These are phyloP conservation scores for Entelurus aequoreus DNA, from an alignment of 2,113 vertebrate genomes.

Conservation along the genomic window DNA sequence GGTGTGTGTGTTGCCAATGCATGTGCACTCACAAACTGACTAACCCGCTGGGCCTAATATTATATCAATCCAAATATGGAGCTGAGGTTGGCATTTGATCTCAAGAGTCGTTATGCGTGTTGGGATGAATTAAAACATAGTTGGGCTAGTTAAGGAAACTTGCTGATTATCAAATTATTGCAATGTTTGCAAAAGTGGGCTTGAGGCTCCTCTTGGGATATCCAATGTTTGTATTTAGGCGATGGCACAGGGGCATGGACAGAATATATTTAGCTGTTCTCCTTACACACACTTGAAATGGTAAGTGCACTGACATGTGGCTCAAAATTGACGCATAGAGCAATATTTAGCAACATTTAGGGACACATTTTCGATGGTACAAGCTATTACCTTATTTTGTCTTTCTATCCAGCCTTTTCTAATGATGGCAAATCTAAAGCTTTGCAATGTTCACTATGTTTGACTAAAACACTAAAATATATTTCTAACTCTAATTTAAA, in stretches of 20 bases:
- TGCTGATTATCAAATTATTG: constrained; percentile 7
- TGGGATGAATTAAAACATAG: constrained; percentile 14
- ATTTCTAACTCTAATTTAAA: no score
- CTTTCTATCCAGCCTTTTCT: no score
- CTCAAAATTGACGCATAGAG: constrained; percentile 14
- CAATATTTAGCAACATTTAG: no score
- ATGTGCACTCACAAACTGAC: constrained; percentile 18
- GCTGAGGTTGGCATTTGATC: constrained; percentile 4
- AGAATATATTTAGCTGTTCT: constrained; percentile 72
- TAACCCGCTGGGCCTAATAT: constrained; percentile 18
- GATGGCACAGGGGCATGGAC: constrained; percentile 38
- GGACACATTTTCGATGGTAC: no score
- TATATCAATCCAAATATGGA: constrained; percentile 14
- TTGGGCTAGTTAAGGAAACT: constrained; percentile 13
- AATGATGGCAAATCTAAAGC: no score
- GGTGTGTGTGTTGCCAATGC: constrained; percentile 38
- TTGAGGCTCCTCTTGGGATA: constrained; percentile 27
- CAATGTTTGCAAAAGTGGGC: constrained; percentile 19
- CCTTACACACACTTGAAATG: constrained; percentile 60
- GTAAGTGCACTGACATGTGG: constrained; percentile 24
- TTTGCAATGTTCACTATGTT: no score
- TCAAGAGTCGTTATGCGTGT: constrained; percentile 4
- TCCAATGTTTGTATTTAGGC: constrained; percentile 50
- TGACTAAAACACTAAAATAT: no score
- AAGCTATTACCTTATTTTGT: no score